phyloP scores from a whole-genome alignment of 92 coral and sea anemone species.

The Desmophyllum pertusum region DNA sequence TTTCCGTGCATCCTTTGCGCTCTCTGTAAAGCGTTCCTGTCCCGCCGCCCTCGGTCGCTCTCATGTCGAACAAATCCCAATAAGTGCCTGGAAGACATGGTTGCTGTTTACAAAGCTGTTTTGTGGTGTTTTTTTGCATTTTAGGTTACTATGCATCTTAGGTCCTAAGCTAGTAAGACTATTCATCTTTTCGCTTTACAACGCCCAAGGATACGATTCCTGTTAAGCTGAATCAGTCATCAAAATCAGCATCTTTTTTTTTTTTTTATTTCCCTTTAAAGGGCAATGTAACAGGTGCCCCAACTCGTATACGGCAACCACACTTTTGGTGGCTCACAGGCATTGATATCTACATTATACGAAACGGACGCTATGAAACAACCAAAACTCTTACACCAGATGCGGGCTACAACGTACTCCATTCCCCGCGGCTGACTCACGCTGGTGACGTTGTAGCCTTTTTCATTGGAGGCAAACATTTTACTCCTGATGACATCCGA shows the following conservation, averaged over 20 bases:
- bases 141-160: background rate
- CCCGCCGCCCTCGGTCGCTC: no score
- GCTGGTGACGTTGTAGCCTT: constrained; percentile 13
- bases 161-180: constrained; percentile 2
- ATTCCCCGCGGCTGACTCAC: constrained; percentile 18
- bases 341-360: constrained; percentile 39
- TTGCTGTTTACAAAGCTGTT: no score
- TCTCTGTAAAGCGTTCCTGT: no score
- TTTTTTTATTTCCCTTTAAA: no score
- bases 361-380: constrained; percentile 10
- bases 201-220: constrained; percentile 23
- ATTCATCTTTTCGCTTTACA: constrained; percentile 45
- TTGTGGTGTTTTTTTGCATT: no score
- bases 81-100: no score
- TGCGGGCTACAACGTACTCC: background rate
- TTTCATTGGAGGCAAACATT: constrained; percentile 16
- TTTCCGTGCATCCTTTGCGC: no score
- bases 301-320: constrained; percentile 51
- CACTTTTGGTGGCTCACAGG: constrained; percentile 58
- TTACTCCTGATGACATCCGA: background rate
- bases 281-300: constrained; percentile 6
- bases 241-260: no score
- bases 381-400: background rate
- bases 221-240: constrained; percentile 6
- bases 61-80: no score